phyloP scores from a whole-genome alignment of 2,888 invertebrate genomes.

The Euplagia quadripunctaria region DNA sequence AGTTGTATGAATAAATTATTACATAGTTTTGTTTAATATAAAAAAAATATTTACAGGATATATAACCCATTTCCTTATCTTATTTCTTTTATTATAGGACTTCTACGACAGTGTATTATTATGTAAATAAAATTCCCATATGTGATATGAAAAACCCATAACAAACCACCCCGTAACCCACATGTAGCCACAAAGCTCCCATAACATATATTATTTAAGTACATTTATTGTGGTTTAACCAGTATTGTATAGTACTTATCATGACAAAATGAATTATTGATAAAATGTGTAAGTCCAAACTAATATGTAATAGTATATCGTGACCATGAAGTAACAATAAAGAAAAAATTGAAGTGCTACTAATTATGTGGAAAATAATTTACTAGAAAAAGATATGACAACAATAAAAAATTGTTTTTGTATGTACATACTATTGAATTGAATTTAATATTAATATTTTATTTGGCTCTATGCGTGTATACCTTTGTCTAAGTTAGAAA shows the following conservation, averaged over 20 bases:
- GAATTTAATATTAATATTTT: not conserved
- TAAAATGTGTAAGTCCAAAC: not conserved
- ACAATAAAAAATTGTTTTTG: not conserved
- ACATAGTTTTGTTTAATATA: no score
- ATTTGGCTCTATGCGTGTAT: not conserved
- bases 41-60: no score
- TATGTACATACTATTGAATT: not conserved
- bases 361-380: not conserved
- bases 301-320: not conserved
- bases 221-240: no score
- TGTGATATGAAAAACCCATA: no score
- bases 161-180: no score
- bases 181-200: no score
- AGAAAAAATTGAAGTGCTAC: not conserved
- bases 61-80: no score
- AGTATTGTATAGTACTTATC: not conserved
- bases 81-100: no score
- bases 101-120: no score
- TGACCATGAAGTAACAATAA: not conserved
- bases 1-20: no score
- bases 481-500: not conserved
- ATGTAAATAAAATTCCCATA: no score
- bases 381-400: not conserved
- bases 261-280: not conserved
- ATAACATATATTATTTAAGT: no score